Percentiles rank a stretch among this genome's conserved stretches.
phyloP scores from a whole-genome alignment of 2,113 vertebrate genomes.

The Gadus chalcogrammus region DNA sequence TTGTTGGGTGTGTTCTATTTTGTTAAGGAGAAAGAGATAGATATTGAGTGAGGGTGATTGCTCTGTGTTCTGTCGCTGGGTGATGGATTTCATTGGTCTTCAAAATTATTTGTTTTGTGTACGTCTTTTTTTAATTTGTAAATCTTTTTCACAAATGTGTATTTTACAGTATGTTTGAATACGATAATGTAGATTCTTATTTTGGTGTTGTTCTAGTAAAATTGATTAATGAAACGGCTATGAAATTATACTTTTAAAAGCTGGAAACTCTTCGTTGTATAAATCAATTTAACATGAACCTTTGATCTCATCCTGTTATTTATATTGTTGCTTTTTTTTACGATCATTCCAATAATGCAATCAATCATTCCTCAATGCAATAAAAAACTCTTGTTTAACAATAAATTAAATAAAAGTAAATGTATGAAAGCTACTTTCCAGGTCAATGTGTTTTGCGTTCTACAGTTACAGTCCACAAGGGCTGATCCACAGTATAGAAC shows the following conservation, averaged over 20 bases:
- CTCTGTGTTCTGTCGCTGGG: slow-evolving; percentile 45
- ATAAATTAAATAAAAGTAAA: slow-evolving; percentile 16
- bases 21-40: slow-evolving; percentile 24
- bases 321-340: slow-evolving; percentile 68
- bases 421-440: not conserved
- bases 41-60: not conserved
- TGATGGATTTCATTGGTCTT: slow-evolving; percentile 43
- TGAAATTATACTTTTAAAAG: slow-evolving; percentile 19
- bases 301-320: slow-evolving; percentile 52
- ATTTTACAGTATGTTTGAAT: slow-evolving; percentile 19
- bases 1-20: slow-evolving; percentile 42
- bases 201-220: slow-evolving; percentile 4
- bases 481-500: not conserved
- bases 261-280: slow-evolving; percentile 52
- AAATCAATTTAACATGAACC: slow-evolving; percentile 42
- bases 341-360: slow-evolving; percentile 62
- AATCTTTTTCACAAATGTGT: slow-evolving; percentile 27
- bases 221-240: slow-evolving; percentile 15
- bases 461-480: not conserved
- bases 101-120: slow-evolving; percentile 34
- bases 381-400: slow-evolving; percentile 66
- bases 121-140: slow-evolving; percentile 27
- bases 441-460: not conserved
- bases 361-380: slow-evolving; percentile 66
- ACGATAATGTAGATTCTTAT: slow-evolving; percentile 14